Evolutionary conservation across 1,140 invertebrate species (phyloP), one percentile per base, ranked within the genome.

Genomic region (Drosophila setifemur): DNA sequence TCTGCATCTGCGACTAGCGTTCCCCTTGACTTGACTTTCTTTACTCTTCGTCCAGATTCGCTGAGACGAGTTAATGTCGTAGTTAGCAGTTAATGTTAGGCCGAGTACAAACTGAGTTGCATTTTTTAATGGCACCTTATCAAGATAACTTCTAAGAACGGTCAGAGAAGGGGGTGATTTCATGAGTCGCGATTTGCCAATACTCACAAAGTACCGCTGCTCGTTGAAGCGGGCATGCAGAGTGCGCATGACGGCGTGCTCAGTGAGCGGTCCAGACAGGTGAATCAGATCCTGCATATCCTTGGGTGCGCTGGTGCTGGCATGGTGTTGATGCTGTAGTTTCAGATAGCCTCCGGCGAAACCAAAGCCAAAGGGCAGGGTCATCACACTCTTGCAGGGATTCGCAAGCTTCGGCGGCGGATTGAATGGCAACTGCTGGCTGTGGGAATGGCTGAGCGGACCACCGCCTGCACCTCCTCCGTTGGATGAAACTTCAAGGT

Each of bases 221-320:
- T 95, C 94, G 70, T 94, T 94, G 91, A 98, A 98, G 69, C 97
- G 93, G 7, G 96, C 94, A 75, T 98, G 96, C 16, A 98, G 93
- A 75, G 96, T 96, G 89, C 96, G 95, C 86, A 98, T 95, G 0
- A 98, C 95, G 25, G 96, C 96, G 89, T 98, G 97, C 90, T 98
- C 97, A 8, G 96, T 98, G 31, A 98, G 93, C 31, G 97, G 97
- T 33, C 96, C 97, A 0, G 95, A 93, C 55, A 98, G 91, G 91
- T 98, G 96, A 90, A 98, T 98, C 53, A 98, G 93, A 92, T 98
- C 97, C 76, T 97, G 95, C 77, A 97, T 92, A 71, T 94, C 92
- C 61, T 71, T 88, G 18, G 75, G 49, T 14, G 25, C 12, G n/a
- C n/a, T n/a, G 4, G 72, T 43, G n/a, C 37, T 63, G 4, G 9